Evolutionary conservation across 2,888 invertebrate species (phyloP).

Genomic region (Mythimna vitellina): DNA sequence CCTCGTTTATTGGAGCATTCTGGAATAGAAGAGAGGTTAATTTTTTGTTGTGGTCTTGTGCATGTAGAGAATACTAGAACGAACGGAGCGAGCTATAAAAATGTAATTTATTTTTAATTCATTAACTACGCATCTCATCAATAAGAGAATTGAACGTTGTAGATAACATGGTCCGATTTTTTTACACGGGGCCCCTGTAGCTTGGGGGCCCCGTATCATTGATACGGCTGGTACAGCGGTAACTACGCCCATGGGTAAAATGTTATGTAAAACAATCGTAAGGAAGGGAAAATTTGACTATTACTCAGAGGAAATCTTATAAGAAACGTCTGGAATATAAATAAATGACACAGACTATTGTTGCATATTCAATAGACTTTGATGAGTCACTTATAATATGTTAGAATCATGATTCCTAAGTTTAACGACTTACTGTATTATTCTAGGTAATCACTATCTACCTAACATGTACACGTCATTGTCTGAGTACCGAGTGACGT

Average conservation of each 20-base stretch:
- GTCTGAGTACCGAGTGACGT: constrained; percentile 19
- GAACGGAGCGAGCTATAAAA: too few relatives aligned
- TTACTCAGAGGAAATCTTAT: constrained; percentile 43
- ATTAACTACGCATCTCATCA: too few relatives aligned
- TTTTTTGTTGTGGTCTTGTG: too few relatives aligned
- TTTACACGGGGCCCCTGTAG: too few relatives aligned
- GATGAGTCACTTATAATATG: constrained; percentile 47
- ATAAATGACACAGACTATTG: constrained; percentile 53
- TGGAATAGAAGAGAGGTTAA: too few relatives aligned
- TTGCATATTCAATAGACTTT: constrained; percentile 45
- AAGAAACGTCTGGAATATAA: constrained; percentile 49
- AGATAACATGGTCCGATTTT: too few relatives aligned
- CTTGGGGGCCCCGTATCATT: too few relatives aligned
- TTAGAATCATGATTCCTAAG: constrained; percentile 42
- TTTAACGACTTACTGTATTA: constrained; percentile 34
- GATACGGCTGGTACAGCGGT: too few relatives aligned
- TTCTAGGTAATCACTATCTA: constrained; percentile 36
- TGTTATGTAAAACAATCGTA: not conserved
- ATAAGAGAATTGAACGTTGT: too few relatives aligned
- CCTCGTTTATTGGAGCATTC: too few relatives aligned
- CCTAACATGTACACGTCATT: constrained; percentile 23
- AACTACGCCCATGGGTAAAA: not conserved
- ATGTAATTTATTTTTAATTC: too few relatives aligned
- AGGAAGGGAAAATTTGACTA: constrained; percentile 27
- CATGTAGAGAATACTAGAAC: too few relatives aligned